Evolutionary conservation across 2,888 invertebrate genomes (phyloP), one percentile per base, ranked within the genome.

Genomic region (Oscheius sp.): DNA sequence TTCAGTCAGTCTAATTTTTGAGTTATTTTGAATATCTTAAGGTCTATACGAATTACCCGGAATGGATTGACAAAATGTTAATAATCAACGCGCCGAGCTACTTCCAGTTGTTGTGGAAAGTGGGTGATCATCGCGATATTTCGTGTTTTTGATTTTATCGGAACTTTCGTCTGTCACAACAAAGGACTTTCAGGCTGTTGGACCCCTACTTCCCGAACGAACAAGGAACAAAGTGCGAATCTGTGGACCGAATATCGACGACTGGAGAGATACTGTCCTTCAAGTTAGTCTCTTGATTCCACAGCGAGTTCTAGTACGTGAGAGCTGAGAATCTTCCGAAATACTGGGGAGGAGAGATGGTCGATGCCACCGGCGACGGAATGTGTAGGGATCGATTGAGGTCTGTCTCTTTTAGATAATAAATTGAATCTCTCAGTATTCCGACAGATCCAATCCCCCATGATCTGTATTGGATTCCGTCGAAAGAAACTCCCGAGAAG

Each of bases 21-120:
- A n/a, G n/a, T n/a, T n/a, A n/a, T n/a, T n/a, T n/a, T n/a, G n/a
- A n/a, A n/a, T n/a, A n/a, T n/a, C n/a, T n/a, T n/a, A n/a, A n/a
- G n/a, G n/a, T 82, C 4, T 80, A 80, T 68, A 79, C 76, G 1
- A 81, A 81, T 34, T 83, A 80, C 61, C 83, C 83, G 3, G 83
- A 83, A 66, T 80, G 80, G 82, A 78, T 83, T 53, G 72, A 69
- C 45, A 71, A 74, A n/a, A 64, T 79, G 52, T 65, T 78, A n/a
- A 65, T 82, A 3, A 75, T 83, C 46, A 83, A 83, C 67, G 78
- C 76, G 2, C 81, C 83, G 8, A 75, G 75, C 23, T 83, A 81
- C 61, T 81, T 82, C 72, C 65, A 76, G 6, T 55, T 83, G 6
- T 15, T 83, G 15, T 83, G 83, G 83, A 82, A 80, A 65, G 79